These are phyloP conservation scores for Salpingus planirostris DNA, from an alignment of 2,888 invertebrate species.

Conservation along the genomic window DNA sequence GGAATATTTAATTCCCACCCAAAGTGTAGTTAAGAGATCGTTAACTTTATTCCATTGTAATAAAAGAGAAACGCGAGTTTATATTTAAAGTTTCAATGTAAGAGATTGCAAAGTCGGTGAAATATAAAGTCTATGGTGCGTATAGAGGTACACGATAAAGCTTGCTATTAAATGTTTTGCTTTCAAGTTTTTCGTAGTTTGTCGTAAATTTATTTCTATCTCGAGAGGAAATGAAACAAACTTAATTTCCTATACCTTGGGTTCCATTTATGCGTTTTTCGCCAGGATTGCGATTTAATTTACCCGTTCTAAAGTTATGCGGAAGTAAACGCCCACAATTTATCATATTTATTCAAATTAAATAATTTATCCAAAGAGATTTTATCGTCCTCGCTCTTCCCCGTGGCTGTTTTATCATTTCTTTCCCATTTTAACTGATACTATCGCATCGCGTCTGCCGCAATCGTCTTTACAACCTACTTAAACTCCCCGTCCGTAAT, in stretches of 20 bases:
- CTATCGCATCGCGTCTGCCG: too few species aligned
- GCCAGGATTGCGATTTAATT: constrained; percentile 10
- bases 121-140: constrained; percentile 11
- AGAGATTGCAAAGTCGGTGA: constrained; percentile 9
- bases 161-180: constrained; percentile 12
- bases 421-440: too few species aligned
- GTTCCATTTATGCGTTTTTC: constrained; percentile 12
- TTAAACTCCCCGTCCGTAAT: too few species aligned
- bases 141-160: constrained; percentile 12
- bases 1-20: constrained; percentile 7
- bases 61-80: constrained; percentile 8
- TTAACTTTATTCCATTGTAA: constrained; percentile 10
- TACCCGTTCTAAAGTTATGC: constrained; percentile 4
- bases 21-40: constrained; percentile 9
- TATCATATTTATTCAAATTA: constrained; percentile 8
- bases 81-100: constrained; percentile 11
- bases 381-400: background rate
- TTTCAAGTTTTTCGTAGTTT: constrained; percentile 12
- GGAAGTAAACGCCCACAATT: constrained; percentile 4
- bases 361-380: constrained; percentile 4
- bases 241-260: constrained; percentile 13
- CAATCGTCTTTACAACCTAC: too few species aligned
- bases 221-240: constrained; percentile 13
- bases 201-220: constrained; percentile 13
- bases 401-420: too few species aligned